Conservation (phyloP, 2,113 vertebrate species). For the Misgurnus mizolepis region DNA sequence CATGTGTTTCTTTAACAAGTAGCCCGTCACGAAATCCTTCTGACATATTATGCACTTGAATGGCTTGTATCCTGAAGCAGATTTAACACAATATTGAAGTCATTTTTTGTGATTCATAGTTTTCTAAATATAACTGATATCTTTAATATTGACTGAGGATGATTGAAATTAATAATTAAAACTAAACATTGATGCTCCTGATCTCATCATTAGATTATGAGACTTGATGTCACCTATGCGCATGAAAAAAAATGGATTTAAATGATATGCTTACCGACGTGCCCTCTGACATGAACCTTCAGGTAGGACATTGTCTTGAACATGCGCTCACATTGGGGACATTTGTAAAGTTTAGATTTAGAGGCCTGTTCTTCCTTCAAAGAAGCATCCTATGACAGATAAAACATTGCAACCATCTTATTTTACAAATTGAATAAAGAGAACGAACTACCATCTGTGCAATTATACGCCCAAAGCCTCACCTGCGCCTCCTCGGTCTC, state of each 20-base stretch:
- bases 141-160: too few relatives aligned
- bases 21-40: conserved; percentile 93
- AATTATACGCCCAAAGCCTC: conserved; percentile 29
- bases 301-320: conserved; percentile 84
- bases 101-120: too few relatives aligned
- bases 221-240: too few relatives aligned
- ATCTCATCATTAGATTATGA: too few relatives aligned
- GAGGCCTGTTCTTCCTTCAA: conserved; percentile 57
- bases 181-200: too few relatives aligned
- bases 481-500: conserved; percentile 74
- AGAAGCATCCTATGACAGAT: conserved; percentile 62
- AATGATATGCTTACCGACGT: conserved; percentile 77
- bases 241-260: neutral
- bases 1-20: conserved; percentile 94
- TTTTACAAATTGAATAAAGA: neutral
- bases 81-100: neutral
- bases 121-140: too few relatives aligned
- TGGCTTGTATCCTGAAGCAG: conserved; percentile 82
- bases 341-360: conserved; percentile 72
- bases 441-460: too few relatives aligned
- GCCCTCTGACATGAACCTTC: conserved; percentile 85
- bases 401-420: neutral
- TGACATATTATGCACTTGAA: conserved; percentile 87
- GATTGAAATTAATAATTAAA: too few relatives aligned
- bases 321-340: conserved; percentile 86